Evolutionary conservation across 2,797 vertebrate genomes (phyloP), one percentile per base, ranked within the genome.

Genomic region (Molossus alvarezi): DNA sequence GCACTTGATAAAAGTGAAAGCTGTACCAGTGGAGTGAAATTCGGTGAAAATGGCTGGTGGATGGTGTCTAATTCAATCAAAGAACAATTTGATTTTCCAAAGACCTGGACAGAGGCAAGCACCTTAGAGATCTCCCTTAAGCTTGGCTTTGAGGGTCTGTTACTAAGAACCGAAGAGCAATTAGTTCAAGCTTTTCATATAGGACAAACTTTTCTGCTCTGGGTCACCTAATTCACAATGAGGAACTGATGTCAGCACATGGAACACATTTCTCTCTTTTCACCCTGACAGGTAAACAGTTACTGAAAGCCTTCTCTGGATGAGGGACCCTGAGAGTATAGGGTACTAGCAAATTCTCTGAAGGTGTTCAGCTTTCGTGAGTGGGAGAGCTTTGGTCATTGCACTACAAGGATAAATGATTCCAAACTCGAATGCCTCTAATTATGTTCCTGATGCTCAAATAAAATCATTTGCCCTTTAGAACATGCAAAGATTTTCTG

Each of bases 391-490:
- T 90, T 86, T 55, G 64, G 21, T 82, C 23, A 55, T 93, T 27
- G 37, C 23, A 71, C 90, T 85, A 53, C 20, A 83, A 72, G 57
- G 84, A 95, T 12, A 96, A 93, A 90, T 65, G 21, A 80, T 86
- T 95, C 45, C 9, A 77, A 67, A 79, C 2, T 41, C 14, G 7
- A 86, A 88, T 72, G 3, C 53, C 86, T 27, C 27, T 69, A 87
- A 79, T 96, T 87, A 83, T 51, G 29, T 29, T 90, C 75, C 37
- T 94, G 69, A 88, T 29, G 2, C 79, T 93, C 15, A 96, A 96
- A 77, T 84, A 55, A 96, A 96, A 96, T 79, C 84, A 90, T 29
- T 94, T 97, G n/a, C 8, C 82, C 94, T 96, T 96, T 95, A 67
- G 97, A 97, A 69, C 77, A 2, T 18, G 3, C 60, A 88, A 86